Evolutionary conservation across 2,113 vertebrate genomes (phyloP).

Genomic region (Amazona vittata): DNA sequence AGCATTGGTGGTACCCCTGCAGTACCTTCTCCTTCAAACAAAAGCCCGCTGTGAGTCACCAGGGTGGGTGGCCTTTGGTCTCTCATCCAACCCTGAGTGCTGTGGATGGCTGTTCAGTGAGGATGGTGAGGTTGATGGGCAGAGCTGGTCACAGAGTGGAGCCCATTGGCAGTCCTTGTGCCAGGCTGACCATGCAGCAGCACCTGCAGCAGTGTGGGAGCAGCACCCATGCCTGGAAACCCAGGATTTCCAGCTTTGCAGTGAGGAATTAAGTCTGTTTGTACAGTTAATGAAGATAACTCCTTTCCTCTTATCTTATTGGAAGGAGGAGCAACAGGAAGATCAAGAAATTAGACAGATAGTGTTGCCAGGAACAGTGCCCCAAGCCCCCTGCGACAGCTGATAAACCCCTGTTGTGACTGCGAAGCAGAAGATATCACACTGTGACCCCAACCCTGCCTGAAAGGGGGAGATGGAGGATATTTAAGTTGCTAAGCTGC

Average conservation of each 20-base stretch:
- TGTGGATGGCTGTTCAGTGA: rapidly evolving
- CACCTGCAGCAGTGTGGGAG: neutral
- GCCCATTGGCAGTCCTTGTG: neutral
- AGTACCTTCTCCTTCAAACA: neutral
- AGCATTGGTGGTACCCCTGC: no score
- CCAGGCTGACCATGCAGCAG: neutral
- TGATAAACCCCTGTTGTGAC: neutral
- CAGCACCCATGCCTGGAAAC: neutral
- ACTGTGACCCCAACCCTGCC: rapidly evolving
- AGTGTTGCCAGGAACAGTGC: neutral
- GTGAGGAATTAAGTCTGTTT: neutral
- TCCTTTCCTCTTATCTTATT: constrained; percentile 23
- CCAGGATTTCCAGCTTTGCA: neutral
- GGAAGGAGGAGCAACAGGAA: constrained; percentile 7
- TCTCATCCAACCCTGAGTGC: neutral
- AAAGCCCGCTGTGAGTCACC: rapidly evolving
- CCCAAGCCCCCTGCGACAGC: neutral
- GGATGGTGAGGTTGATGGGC: rapidly evolving
- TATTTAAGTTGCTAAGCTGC: neutral
- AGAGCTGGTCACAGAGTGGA: neutral
- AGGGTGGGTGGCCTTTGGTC: neutral
- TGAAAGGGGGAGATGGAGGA: neutral
- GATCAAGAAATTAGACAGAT: constrained; percentile 12
- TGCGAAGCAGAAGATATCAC: neutral
- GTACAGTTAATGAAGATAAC: constrained; percentile 12